Evolutionary conservation across 2,888 invertebrate genomes (phyloP).

Genomic region (Meandrusa payeni): DNA sequence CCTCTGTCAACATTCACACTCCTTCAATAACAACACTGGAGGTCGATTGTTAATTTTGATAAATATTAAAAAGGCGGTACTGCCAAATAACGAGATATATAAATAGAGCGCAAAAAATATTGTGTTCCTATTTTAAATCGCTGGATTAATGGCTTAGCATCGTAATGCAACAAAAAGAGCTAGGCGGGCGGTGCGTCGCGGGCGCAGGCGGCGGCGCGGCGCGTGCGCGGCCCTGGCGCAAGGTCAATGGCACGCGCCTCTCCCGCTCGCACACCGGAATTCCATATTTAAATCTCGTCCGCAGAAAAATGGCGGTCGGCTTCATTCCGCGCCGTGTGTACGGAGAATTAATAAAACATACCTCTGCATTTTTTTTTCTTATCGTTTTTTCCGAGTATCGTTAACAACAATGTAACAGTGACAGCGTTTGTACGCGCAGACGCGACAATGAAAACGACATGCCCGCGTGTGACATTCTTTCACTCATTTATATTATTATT

Average conservation of each 20-base stretch:
- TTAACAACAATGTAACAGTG: conserved; percentile 59
- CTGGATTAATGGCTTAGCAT: conserved; percentile 12
- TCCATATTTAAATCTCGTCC: conserved; percentile 81
- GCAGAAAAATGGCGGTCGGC: conserved; percentile 78
- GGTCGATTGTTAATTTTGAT: too few relatives aligned
- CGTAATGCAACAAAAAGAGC: conserved; percentile 23
- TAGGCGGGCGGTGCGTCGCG: conserved; percentile 32
- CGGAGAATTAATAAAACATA: conserved; percentile 78
- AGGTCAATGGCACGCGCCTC: conserved; percentile 79
- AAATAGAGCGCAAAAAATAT: conserved; percentile 2
- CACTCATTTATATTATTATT: too few relatives aligned
- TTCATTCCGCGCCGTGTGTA: conserved; percentile 73
- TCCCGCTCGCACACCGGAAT: conserved; percentile 80
- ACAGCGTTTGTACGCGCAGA: conserved; percentile 34
- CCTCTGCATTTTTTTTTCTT: conserved; percentile 60
- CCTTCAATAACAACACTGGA: too few relatives aligned
- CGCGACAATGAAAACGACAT: too few relatives aligned
- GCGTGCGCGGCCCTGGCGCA: conserved; percentile 74
- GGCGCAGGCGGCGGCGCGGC: conserved; percentile 48
- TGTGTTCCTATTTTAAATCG: conserved; percentile 11
- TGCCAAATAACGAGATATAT: too few relatives aligned
- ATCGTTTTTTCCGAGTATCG: conserved; percentile 65
- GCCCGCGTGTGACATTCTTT: too few relatives aligned
- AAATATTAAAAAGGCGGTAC: too few relatives aligned
- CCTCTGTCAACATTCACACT: too few relatives aligned